Evolutionary conservation across 2,113 vertebrate genomes (phyloP).

Genomic region (Junco hyemalis): DNA sequence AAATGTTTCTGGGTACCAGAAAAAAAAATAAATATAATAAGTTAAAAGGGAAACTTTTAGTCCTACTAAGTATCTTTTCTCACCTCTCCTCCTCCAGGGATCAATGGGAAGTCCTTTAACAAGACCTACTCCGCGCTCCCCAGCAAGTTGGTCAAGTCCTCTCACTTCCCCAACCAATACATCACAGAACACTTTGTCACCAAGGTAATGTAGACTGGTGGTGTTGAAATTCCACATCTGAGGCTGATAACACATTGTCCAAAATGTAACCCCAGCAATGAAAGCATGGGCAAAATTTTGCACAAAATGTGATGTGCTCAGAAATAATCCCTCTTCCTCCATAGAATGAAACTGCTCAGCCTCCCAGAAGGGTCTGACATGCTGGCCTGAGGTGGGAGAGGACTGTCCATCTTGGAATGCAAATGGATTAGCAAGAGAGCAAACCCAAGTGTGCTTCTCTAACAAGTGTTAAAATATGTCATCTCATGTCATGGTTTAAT

Average conservation of each 20-base stretch:
- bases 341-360: neutral
- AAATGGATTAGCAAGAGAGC: neutral
- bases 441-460: neutral
- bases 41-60: neutral
- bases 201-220: constrained; percentile 78
- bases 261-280: neutral
- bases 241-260: neutral
- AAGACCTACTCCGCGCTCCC: constrained; percentile 88
- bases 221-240: neutral
- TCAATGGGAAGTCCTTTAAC: constrained; percentile 89
- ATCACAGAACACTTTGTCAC: constrained; percentile 91
- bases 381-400: neutral
- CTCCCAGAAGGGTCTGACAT: neutral
- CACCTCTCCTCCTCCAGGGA: constrained; percentile 72
- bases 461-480: neutral
- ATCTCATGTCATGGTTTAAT: neutral
- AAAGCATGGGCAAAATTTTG: neutral
- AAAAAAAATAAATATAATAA: neutral
- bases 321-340: neutral
- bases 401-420: neutral
- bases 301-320: neutral
- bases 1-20: neutral
- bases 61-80: neutral
- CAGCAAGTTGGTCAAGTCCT: constrained; percentile 93
- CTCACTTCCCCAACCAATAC: constrained; percentile 94